Conservation (phyloP, 2,888 invertebrate genomes). For the Protodeltote pygarga region DNA sequence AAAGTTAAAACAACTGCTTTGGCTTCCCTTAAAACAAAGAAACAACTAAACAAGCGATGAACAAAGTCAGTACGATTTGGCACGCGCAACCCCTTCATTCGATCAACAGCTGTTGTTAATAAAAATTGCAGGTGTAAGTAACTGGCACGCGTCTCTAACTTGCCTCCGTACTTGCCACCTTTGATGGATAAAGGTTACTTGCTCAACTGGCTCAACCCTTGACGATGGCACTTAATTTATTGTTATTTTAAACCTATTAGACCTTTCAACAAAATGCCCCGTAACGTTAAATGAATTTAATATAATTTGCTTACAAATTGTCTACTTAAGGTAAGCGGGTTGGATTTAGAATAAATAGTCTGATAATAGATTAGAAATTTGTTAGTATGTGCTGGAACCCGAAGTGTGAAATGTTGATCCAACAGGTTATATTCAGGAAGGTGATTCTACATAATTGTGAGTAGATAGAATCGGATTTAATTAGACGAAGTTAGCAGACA, state of each 20-base stretch:
- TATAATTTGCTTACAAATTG: conserved; percentile 35
- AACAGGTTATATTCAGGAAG: no score
- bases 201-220: conserved; percentile 41
- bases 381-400: no score
- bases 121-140: conserved; percentile 56
- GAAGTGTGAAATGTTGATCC: no score
- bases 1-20: no score
- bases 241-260: conserved; percentile 51
- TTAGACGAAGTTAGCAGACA: no score
- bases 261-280: conserved; percentile 39
- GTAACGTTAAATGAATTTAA: conserved; percentile 38
- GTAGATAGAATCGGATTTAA: no score
- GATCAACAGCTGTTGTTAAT: conserved; percentile 35
- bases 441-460: no score
- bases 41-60: no score
- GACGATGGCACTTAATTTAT: conserved; percentile 46
- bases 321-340: conserved; percentile 25
- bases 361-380: not conserved
- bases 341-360: conserved; percentile 17
- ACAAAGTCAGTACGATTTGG: conserved; percentile 5
- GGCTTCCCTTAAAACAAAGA: no score
- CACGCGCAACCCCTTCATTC: conserved; percentile 21
- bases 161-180: conserved; percentile 49
- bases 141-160: conserved; percentile 49
- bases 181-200: conserved; percentile 60